phyloP scores from a whole-genome alignment of 2,888 invertebrate species.

The Graphium colonna region DNA sequence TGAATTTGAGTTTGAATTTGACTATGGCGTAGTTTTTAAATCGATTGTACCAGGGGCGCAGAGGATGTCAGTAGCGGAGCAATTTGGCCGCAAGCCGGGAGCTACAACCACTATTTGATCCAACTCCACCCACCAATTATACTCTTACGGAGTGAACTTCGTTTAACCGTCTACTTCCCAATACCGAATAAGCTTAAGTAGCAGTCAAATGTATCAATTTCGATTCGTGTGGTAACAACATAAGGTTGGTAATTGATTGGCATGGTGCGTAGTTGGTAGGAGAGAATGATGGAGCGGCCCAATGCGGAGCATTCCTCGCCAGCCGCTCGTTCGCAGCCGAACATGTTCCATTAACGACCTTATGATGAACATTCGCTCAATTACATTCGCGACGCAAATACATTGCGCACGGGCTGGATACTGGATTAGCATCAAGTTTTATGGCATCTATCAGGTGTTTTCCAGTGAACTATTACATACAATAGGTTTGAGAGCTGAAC shows the following conservation, averaged over 20 bases:
- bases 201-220: slow-evolving; percentile 11
- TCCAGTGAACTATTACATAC: neutral
- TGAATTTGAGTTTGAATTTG: too few species aligned
- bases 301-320: slow-evolving; percentile 31
- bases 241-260: neutral
- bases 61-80: slow-evolving; percentile 33
- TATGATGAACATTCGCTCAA: slow-evolving; percentile 20
- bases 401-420: neutral
- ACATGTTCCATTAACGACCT: slow-evolving; percentile 33
- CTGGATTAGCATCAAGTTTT: neutral
- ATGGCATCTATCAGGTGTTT: neutral
- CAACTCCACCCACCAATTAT: slow-evolving; percentile 79
- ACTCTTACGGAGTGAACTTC: slow-evolving; percentile 76
- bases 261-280: slow-evolving; percentile 26
- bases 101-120: slow-evolving; percentile 58
- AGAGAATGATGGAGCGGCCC: slow-evolving; percentile 51
- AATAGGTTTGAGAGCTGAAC: neutral
- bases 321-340: slow-evolving; percentile 35
- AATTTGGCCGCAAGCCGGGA: slow-evolving; percentile 39
- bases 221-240: neutral
- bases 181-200: too few species aligned
- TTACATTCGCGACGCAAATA: slow-evolving; percentile 7
- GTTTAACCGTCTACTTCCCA: slow-evolving; percentile 51
- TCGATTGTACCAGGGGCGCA: neutral
- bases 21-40: neutral